These are phyloP conservation scores for Hapalemur alaotrensis DNA, from an alignment of 2,797 vertebrate species.

Conservation along the genomic window DNA sequence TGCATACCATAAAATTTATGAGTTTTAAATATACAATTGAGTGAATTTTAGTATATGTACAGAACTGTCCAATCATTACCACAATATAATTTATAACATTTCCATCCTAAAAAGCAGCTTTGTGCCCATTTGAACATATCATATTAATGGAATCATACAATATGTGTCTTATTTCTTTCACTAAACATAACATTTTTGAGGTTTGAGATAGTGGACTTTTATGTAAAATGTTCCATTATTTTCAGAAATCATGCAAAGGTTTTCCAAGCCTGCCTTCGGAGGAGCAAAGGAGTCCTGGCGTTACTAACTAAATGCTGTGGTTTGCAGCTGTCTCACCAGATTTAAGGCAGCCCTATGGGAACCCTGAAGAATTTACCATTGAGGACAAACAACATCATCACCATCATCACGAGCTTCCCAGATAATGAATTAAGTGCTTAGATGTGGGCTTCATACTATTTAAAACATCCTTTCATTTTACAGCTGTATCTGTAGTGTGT, in stretches of 20 bases:
- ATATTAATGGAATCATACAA: not conserved
- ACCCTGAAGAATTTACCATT: not conserved
- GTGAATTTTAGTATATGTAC: not conserved
- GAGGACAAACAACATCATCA: not conserved
- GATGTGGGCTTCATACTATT: not conserved
- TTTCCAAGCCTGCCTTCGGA: not conserved
- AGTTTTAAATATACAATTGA: not conserved
- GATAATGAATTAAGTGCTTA: not conserved
- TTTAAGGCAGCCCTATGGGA: not conserved
- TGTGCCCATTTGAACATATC: not conserved
- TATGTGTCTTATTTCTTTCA: not conserved
- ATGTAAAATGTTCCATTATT: not conserved
- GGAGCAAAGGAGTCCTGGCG: not conserved
- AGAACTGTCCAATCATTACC: not conserved
- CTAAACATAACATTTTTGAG: constrained; percentile 2
- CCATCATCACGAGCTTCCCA: not conserved
- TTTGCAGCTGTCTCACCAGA: not conserved
- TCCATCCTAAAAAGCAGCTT: not conserved
- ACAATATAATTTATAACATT: not conserved
- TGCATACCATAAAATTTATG: not conserved
- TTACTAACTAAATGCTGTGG: not conserved
- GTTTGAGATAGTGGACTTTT: not conserved
- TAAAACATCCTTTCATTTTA: not conserved
- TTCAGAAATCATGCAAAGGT: not conserved
- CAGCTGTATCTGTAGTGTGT: not conserved